These are phyloP conservation scores for Brachypalpus laphriformis DNA, from an alignment of 2,888 invertebrate genomes.

Conservation along the genomic window DNA sequence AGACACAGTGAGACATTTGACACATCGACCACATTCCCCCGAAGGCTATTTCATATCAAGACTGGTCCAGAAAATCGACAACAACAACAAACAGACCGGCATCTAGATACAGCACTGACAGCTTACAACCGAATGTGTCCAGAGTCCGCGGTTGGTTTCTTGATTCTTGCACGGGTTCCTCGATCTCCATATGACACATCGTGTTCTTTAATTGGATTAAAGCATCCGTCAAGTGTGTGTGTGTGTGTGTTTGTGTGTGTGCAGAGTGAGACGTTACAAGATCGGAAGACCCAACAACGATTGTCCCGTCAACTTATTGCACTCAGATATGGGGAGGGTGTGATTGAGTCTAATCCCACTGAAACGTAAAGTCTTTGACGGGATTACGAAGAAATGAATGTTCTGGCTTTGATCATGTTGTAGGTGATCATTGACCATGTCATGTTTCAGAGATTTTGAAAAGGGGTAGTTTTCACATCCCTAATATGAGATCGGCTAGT, in stretches of 20 bases:
- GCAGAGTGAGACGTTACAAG: constrained; percentile 67
- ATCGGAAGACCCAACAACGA: constrained; percentile 40
- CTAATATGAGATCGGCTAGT: not conserved
- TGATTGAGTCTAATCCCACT: constrained; percentile 68
- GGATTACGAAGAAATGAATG: constrained; percentile 61
- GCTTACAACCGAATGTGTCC: constrained; percentile 65
- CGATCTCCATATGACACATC: constrained; percentile 67
- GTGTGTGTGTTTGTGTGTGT: too few species aligned
- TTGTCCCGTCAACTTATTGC: constrained; percentile 65
- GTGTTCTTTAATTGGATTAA: constrained; percentile 77
- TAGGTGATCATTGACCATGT: constrained; percentile 64
- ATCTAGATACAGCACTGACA: constrained; percentile 55
- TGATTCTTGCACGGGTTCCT: constrained; percentile 17
- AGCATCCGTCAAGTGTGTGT: constrained; percentile 75
- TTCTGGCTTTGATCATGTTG: constrained; percentile 45
- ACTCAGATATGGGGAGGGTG: constrained; percentile 60
- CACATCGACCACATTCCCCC: constrained; percentile 64
- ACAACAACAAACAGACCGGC: constrained; percentile 12
- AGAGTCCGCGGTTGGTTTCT: constrained; percentile 24
- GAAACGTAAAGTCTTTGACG: constrained; percentile 57
- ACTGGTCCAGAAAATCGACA: constrained; percentile 61
- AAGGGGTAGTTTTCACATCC: constrained; percentile 13
- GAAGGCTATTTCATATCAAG: constrained; percentile 60
- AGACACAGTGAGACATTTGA: constrained; percentile 68
- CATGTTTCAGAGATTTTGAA: constrained; percentile 32